phyloP scores from a whole-genome alignment of 2,888 invertebrate genomes.

The Himalopsyche anomala region DNA sequence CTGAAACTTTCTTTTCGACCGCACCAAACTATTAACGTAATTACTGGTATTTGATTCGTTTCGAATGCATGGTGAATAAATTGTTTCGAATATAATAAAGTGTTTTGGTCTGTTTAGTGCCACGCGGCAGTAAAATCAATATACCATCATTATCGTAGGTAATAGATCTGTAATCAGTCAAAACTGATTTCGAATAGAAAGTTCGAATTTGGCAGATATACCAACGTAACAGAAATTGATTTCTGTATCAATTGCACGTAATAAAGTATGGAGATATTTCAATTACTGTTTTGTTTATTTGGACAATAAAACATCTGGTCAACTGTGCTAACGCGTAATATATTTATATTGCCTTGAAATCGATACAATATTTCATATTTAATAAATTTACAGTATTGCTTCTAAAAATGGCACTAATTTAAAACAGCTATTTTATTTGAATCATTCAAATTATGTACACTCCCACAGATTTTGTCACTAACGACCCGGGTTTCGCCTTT shows the following conservation, averaged over 20 bases:
- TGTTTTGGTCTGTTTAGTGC: neutral
- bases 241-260: neutral
- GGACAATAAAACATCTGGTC: neutral
- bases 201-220: neutral
- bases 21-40: slow-evolving; percentile 8
- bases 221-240: neutral
- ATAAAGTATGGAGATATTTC: neutral
- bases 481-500: too few relatives aligned
- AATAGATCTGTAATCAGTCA: neutral
- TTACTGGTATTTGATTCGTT: neutral
- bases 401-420: too few relatives aligned
- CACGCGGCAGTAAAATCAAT: neutral
- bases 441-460: too few relatives aligned
- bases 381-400: too few relatives aligned
- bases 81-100: neutral
- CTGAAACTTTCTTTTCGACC: slow-evolving; percentile 3
- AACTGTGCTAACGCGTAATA: too few relatives aligned
- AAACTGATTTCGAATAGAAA: neutral
- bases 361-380: too few relatives aligned
- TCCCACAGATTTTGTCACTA: too few relatives aligned
- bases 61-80: slow-evolving; percentile 5
- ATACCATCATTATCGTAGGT: neutral
- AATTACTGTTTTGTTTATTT: slow-evolving; percentile 14
- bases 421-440: too few relatives aligned
- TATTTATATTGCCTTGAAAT: too few relatives aligned